Conservation (phyloP, 1,140 invertebrate genomes). For the Ips typographus region DNA sequence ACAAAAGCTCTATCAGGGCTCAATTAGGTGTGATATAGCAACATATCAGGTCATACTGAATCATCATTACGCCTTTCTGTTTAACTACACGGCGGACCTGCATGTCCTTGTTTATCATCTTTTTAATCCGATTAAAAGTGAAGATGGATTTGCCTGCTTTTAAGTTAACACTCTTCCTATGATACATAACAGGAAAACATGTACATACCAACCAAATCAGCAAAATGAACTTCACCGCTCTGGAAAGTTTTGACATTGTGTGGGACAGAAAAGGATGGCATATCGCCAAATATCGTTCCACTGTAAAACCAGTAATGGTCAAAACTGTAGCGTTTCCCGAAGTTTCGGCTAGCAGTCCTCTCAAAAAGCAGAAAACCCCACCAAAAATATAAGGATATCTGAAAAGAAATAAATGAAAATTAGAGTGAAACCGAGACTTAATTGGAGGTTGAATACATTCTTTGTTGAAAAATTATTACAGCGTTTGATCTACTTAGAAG, state of each 20-base stretch:
- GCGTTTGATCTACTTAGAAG: too few relatives aligned
- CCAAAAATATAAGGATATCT: constrained; percentile 82
- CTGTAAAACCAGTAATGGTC: constrained; percentile 87
- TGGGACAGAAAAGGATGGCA: constrained; percentile 79
- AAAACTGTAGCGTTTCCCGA: constrained; percentile 87
- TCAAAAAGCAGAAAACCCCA: constrained; percentile 71
- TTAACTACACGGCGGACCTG: too few relatives aligned
- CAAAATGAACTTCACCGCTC: constrained; percentile 73
- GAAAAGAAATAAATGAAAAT: constrained; percentile 48
- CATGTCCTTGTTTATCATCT: too few relatives aligned
- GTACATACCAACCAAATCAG: constrained; percentile 63
- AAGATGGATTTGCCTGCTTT: too few relatives aligned
- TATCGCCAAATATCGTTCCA: constrained; percentile 83
- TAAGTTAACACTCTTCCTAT: too few relatives aligned
- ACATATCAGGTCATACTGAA: too few relatives aligned
- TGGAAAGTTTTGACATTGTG: constrained; percentile 79
- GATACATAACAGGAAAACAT: too few relatives aligned
- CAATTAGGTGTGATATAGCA: too few relatives aligned
- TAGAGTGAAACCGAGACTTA: not conserved
- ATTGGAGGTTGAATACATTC: not conserved
- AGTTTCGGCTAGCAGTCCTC: constrained; percentile 77
- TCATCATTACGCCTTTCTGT: too few relatives aligned
- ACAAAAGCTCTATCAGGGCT: too few relatives aligned
- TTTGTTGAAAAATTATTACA: too few relatives aligned
- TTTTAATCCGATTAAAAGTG: too few relatives aligned